Evolutionary conservation across 1,140 invertebrate species (phyloP).

Genomic region (Ectropis grisescens): DNA sequence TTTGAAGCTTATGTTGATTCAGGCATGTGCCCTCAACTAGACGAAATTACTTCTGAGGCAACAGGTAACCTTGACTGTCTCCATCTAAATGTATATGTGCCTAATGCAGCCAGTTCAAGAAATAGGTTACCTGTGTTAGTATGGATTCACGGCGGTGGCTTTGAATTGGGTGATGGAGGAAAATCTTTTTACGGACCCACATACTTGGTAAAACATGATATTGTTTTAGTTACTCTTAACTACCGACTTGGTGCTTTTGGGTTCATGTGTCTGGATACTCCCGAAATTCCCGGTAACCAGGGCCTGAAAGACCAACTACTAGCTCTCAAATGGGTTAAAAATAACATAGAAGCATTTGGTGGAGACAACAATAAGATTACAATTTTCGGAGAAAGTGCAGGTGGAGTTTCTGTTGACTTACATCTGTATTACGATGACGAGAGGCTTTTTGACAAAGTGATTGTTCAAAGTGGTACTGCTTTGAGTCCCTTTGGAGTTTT

Average conservation of each 20-base stretch:
- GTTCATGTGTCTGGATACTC: constrained; percentile 77
- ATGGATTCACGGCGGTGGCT: constrained; percentile 80
- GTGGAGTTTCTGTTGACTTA: constrained; percentile 53
- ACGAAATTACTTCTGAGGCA: constrained; percentile 16
- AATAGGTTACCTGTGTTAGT: constrained; percentile 74
- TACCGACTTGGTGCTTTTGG: constrained; percentile 75
- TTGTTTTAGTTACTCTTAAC: constrained; percentile 74
- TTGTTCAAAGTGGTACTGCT: constrained; percentile 24
- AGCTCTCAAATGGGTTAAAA: constrained; percentile 76
- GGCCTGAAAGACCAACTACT: constrained; percentile 78
- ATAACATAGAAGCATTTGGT: constrained; percentile 78
- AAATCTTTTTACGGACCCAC: constrained; percentile 56
- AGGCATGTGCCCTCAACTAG: constrained; percentile 22
- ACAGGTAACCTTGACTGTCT: constrained; percentile 28
- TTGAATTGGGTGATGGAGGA: constrained; percentile 63
- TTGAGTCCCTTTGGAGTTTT: constrained; percentile 6
- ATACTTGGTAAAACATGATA: constrained; percentile 67
- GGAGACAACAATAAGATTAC: constrained; percentile 77
- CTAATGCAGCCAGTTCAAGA: constrained; percentile 15
- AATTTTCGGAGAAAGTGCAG: constrained; percentile 78
- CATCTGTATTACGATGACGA: constrained; percentile 23
- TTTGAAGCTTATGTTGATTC: constrained; percentile 27
- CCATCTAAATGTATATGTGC: constrained; percentile 40
- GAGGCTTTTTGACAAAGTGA: constrained; percentile 23
- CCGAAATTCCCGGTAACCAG: constrained; percentile 78